phyloP scores from a whole-genome alignment of 2,888 invertebrate genomes.

The Omphaloscelis lunosa region DNA sequence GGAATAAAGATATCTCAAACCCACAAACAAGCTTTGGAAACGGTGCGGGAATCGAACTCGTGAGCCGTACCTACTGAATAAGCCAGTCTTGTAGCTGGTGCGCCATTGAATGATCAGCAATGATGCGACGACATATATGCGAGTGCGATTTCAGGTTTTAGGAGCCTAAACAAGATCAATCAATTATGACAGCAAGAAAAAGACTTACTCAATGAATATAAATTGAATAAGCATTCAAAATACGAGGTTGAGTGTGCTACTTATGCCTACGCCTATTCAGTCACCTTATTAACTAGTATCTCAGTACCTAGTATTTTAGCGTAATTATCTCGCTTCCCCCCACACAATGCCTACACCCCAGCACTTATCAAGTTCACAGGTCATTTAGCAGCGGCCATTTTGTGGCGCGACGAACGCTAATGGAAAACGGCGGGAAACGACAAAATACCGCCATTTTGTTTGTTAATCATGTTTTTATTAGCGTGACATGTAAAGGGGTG shows the following conservation, averaged over 20 bases:
- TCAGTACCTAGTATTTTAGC: neutral
- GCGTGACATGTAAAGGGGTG: constrained; percentile 48
- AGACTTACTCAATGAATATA: neutral
- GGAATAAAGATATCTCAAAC: too few relatives aligned
- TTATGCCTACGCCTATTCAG: neutral
- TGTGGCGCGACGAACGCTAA: constrained; percentile 69
- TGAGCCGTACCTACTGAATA: neutral
- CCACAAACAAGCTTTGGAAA: neutral
- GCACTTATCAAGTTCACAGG: constrained; percentile 79
- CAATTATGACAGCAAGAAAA: neutral
- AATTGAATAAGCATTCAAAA: neutral
- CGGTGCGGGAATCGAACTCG: neutral
- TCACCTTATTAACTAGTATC: neutral
- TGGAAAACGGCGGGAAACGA: constrained; percentile 74
- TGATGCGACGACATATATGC: neutral
- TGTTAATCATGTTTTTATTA: constrained; percentile 65
- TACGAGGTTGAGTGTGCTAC: neutral
- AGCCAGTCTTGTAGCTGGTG: neutral
- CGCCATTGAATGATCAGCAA: neutral
- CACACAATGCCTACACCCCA: constrained; percentile 25
- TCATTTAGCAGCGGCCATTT: constrained; percentile 70
- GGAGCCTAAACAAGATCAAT: neutral
- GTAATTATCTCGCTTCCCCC: constrained; percentile 39
- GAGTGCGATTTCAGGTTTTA: neutral
- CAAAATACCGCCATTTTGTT: constrained; percentile 69